Evolutionary conservation across 2,888 invertebrate species (phyloP).

Genomic region (Hylaea fasciaria): DNA sequence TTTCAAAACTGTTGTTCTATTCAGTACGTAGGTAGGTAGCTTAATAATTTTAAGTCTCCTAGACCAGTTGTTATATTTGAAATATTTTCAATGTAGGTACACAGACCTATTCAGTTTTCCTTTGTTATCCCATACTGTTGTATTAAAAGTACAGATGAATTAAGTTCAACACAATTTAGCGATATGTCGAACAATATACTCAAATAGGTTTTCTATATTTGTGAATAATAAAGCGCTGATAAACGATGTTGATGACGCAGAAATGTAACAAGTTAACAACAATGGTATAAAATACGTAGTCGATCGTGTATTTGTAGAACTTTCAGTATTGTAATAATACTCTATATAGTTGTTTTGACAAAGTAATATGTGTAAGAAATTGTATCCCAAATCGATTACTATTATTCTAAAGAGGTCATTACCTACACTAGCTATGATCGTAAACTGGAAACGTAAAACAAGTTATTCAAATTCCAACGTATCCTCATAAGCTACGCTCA

Average conservation of each 20-base stretch:
- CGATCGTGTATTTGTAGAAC: not conserved
- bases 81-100: no score
- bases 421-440: not conserved
- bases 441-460: conserved; percentile 3
- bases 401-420: not conserved
- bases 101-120: no score
- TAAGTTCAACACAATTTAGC: not conserved
- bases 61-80: no score
- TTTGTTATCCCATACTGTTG: no score
- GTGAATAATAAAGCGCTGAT: not conserved
- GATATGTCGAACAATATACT: conserved; percentile 1
- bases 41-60: no score
- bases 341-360: no score
- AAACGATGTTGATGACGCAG: conserved; percentile 3
- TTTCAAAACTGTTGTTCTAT: no score
- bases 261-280: conserved; percentile 1
- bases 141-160: no score
- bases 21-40: no score
- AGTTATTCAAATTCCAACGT: conserved; percentile 17
- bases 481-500: conserved; percentile 50
- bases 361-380: no score
- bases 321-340: no score
- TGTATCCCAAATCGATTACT: no score
- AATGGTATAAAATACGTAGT: not conserved
- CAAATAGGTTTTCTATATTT: not conserved